Conservation (phyloP, 2,888 invertebrate species). For the Agonopterix heracliana region DNA sequence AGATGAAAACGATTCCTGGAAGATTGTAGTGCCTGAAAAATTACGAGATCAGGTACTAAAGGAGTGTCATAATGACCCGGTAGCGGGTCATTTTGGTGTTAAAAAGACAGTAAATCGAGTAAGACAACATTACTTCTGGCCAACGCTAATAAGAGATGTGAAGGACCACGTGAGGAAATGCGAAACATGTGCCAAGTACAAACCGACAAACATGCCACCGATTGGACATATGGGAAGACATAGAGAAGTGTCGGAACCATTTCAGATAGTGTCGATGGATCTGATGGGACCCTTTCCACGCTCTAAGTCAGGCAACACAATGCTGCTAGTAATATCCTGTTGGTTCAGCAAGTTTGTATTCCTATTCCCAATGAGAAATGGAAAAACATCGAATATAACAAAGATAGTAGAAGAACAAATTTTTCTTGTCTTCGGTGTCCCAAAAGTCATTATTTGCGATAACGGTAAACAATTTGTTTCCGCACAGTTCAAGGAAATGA, state of each 20-base stretch:
- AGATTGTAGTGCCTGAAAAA: slow-evolving; percentile 3
- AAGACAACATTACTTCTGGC: slow-evolving; percentile 8
- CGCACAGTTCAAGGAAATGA: slow-evolving; percentile 8
- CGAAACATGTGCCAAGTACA: slow-evolving; percentile 7
- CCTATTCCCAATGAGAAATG: slow-evolving; percentile 4
- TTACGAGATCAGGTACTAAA: not conserved
- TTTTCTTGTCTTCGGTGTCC: slow-evolving; percentile 13
- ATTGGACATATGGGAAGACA: slow-evolving; percentile 7
- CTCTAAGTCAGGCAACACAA: slow-evolving; percentile 5
- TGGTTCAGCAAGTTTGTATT: slow-evolving; percentile 9
- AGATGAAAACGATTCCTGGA: slow-evolving; percentile 8
- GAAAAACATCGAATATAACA: slow-evolving; percentile 8
- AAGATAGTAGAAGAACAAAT: slow-evolving; percentile 9
- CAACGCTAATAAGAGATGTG: slow-evolving; percentile 5
- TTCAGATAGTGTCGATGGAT: slow-evolving; percentile 7
- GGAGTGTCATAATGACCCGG: slow-evolving; percentile 7
- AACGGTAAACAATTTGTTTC: slow-evolving; percentile 15
- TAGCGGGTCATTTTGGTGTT: slow-evolving; percentile 5
- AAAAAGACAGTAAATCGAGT: slow-evolving; percentile 3
- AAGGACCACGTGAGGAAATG: slow-evolving; percentile 6
- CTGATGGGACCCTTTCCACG: slow-evolving; percentile 11
- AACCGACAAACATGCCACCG: slow-evolving; percentile 3
- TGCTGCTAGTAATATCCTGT: slow-evolving; percentile 7
- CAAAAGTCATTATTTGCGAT: slow-evolving; percentile 12
- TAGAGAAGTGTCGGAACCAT: slow-evolving; percentile 3